Conservation (phyloP, 2,113 vertebrate genomes). For the Ceyx margarethae region DNA sequence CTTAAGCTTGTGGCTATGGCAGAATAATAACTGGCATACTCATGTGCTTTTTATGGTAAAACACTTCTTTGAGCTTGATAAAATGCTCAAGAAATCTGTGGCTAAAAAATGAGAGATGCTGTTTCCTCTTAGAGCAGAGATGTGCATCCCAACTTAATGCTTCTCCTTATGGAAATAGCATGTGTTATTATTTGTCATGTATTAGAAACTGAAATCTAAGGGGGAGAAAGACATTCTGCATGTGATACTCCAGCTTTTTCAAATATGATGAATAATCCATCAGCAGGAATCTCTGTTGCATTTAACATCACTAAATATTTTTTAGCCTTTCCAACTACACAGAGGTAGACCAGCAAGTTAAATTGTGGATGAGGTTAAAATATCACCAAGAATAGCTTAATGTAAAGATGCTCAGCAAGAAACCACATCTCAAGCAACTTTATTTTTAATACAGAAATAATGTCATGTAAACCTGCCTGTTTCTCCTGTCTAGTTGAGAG, state of each 20-base stretch:
- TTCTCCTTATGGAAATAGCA: not conserved
- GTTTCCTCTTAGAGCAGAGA: not conserved
- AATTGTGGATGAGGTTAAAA: not conserved
- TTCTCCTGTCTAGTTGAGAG: not conserved
- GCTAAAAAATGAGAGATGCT: not conserved
- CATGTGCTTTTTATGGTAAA: not conserved
- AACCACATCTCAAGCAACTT: not conserved
- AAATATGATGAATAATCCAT: slow-evolving; percentile 31
- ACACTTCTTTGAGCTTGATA: not conserved
- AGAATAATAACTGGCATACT: not conserved
- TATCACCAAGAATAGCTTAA: not conserved
- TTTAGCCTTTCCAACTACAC: not conserved
- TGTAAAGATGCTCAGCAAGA: not conserved
- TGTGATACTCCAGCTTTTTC: not conserved
- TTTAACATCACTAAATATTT: not conserved
- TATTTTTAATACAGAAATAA: not conserved
- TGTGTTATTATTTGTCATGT: not conserved
- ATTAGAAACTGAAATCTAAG: not conserved
- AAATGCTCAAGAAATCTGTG: not conserved
- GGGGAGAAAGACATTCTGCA: not conserved
- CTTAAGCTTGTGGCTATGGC: not conserved
- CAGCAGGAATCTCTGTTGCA: slow-evolving; percentile 17
- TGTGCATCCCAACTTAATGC: not conserved
- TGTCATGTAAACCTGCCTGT: not conserved
- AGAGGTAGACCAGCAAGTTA: not conserved